Percentiles rank a stretch among this genome's conserved stretches.
phyloP scores from a whole-genome alignment of 1,140 invertebrate genomes.

The Ceratitis capitata region DNA sequence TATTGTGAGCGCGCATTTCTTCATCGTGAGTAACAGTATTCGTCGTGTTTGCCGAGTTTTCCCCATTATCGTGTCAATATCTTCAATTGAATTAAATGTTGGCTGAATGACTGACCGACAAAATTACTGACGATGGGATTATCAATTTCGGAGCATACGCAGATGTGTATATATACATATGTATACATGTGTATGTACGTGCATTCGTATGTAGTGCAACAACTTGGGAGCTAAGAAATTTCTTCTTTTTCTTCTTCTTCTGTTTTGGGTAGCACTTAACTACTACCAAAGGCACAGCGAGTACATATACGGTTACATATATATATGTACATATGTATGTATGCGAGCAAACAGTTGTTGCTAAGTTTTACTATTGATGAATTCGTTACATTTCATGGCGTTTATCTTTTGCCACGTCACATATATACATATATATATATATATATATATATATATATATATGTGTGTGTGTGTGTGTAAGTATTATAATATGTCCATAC shows the following conservation, averaged over 20 bases:
- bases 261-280: neutral
- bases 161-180: too few species aligned
- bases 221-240: too few species aligned
- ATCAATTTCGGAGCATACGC: neutral
- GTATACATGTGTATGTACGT: neutral
- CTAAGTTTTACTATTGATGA: neutral
- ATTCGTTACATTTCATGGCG: neutral
- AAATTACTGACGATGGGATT: slow-evolving; percentile 7
- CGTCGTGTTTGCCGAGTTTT: neutral
- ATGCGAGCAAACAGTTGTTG: slow-evolving; percentile 2
- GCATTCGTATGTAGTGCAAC: too few species aligned
- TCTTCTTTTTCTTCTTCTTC: too few species aligned
- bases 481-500: neutral
- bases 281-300: neutral
- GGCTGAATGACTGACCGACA: slow-evolving; percentile 10
- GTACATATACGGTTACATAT: too few species aligned
- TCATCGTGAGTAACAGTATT: neutral
- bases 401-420: neutral
- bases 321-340: neutral
- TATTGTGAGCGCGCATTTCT: neutral
- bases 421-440: neutral
- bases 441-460: neutral
- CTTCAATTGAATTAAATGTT: slow-evolving; percentile 32
- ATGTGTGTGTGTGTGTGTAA: too few species aligned
- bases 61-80: slow-evolving; percentile 11